Evolutionary conservation across 2,113 vertebrate species (phyloP), one percentile per base, ranked within the genome.

Genomic region (Eurypyga helias): DNA sequence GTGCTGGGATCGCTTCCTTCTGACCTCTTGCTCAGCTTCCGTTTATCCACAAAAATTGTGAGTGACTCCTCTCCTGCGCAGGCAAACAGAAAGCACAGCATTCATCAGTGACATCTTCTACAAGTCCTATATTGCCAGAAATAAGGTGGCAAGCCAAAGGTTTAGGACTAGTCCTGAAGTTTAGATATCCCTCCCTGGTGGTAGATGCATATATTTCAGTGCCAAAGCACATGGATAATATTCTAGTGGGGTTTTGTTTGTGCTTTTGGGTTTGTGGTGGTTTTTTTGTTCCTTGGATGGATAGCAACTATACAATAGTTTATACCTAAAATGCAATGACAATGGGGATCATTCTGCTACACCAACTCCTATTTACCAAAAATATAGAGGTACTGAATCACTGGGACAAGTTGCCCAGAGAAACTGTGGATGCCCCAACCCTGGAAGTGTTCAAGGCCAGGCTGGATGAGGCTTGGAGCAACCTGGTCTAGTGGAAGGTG

Each of bases 1-100:
- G 97, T 95, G 29, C 95, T 95, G 94, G 98, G 96, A 41, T 99
- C 99, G 13, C 98, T 98, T 72, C 98, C 98, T 67, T 99, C 99
- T 0, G 98, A 97, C 94, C 98, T 98, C 95, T 98, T 99, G 96
- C 99, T 99, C 98, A 99, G 97, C 97, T 99, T 99, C 97, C 99
- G 97, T 97, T 99, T 99, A 98, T 99, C 99, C 97, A 99, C 99
- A 98, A 99, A 99, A 98, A 99, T 99, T 8, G 99, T 99, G 97
- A 99, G 98, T 52, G 99, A 99, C 97, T 99, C 99, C 97, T 99
- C 99, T 96, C 99, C 99, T 99, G 97, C 12, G 92, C 28, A 87
- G 43, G 88, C 57, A 67, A 89, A 73, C 64, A 73, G 70, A 58
- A 52, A 60, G 4, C 58, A 78, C 43, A 45, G 54, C 51, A 6